A percentile compares a stretch with the other conserved stretches of the same genome.
phyloP scores from a whole-genome alignment of 2,888 invertebrate genomes.

The Drosophila gaucha region DNA sequence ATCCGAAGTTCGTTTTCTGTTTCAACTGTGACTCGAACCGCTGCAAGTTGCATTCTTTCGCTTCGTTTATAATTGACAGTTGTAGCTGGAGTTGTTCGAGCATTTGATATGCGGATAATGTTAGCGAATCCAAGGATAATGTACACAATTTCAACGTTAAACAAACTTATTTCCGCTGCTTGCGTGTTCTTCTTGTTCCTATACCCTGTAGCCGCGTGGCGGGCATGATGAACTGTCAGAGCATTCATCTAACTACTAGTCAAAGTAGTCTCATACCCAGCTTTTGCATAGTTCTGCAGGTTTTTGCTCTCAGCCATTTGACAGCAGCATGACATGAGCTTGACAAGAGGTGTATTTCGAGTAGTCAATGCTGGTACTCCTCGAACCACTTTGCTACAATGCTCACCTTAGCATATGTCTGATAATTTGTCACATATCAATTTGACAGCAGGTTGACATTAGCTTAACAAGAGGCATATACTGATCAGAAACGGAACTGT shows the following conservation, averaged over 20 bases:
- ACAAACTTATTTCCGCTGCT: slow-evolving; percentile 59
- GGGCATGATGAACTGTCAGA: neutral
- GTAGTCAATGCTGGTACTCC: no score
- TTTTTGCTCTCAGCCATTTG: neutral
- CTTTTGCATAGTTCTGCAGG: no score
- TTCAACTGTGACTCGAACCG: neutral
- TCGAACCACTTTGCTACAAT: no score
- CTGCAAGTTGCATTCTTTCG: neutral
- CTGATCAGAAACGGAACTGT: no score
- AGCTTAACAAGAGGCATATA: neutral
- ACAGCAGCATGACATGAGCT: neutral
- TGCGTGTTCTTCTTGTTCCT: slow-evolving; percentile 12
- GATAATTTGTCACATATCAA: no score
- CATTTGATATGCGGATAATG: slow-evolving; percentile 42
- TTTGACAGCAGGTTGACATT: neutral
- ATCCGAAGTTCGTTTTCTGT: no score
- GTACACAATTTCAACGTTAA: slow-evolving; percentile 52
- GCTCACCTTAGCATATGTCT: no score
- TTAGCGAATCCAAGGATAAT: slow-evolving; percentile 49
- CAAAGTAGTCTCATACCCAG: neutral
- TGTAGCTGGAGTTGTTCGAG: slow-evolving; percentile 19
- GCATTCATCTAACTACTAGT: neutral
- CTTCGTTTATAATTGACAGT: slow-evolving; percentile 34
- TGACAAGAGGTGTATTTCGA: neutral
- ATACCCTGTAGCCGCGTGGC: neutral